phyloP scores from a whole-genome alignment of 2,888 invertebrate species.

The Drosophila nr. perissopoda region DNA sequence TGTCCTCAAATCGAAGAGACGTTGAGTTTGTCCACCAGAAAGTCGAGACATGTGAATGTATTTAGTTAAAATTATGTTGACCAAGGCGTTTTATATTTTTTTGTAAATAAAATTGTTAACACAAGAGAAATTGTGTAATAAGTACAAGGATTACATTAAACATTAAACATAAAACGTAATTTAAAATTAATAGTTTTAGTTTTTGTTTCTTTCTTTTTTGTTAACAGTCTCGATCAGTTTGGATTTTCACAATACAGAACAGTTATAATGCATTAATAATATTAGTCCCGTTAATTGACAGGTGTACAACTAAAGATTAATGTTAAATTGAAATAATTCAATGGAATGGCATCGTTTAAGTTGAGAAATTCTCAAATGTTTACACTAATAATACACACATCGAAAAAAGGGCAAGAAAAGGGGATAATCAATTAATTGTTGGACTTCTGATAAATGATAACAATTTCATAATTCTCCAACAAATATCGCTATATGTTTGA shows the following conservation, averaged over 20 bases:
- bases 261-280: constrained; percentile 12
- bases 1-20: constrained; percentile 78
- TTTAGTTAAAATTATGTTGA: constrained; percentile 35
- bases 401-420: not conserved
- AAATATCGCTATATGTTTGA: constrained; percentile 28
- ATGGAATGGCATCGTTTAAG: constrained; percentile 77
- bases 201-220: constrained; percentile 6
- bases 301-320: constrained; percentile 22
- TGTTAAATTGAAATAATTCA: constrained; percentile 36
- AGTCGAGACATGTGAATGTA: constrained; percentile 29
- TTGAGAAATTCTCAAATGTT: constrained; percentile 45
- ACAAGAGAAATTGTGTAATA: constrained; percentile 50
- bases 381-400: not conserved
- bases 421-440: not conserved
- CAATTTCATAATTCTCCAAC: not conserved
- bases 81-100: constrained; percentile 51
- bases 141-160: constrained; percentile 58
- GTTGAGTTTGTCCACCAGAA: constrained; percentile 57
- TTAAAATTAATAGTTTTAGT: constrained; percentile 35
- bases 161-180: constrained; percentile 9
- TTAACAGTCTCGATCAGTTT: constrained; percentile 66
- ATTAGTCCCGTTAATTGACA: constrained; percentile 64
- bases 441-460: not conserved
- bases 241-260: constrained; percentile 34
- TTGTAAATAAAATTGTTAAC: constrained; percentile 66